Evolutionary conservation across 2,113 vertebrate species (phyloP).

Genomic region (Axis porcinus): DNA sequence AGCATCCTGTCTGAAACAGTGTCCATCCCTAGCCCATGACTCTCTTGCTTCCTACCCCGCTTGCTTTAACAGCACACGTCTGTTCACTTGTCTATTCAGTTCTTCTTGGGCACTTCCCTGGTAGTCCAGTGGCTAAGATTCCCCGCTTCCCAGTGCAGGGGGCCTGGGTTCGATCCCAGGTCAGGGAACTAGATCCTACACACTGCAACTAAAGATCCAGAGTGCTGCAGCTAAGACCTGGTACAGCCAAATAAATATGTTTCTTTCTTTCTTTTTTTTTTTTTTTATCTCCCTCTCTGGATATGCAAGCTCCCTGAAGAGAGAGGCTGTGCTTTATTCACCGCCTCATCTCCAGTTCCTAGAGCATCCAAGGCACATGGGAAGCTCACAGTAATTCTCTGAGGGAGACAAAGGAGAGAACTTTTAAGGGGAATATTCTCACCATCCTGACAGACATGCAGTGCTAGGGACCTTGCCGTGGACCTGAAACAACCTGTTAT

Average conservation of each 20-base stretch:
- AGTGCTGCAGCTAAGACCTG: neutral
- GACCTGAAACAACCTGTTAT: neutral
- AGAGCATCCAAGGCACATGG: neutral
- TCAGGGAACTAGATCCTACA: neutral
- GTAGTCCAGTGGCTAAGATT: neutral
- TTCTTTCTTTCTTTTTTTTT: neutral
- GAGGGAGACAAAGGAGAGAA: neutral
- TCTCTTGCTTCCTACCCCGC: neutral
- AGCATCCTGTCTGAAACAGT: neutral
- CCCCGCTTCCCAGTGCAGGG: neutral
- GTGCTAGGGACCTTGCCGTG: too few relatives aligned
- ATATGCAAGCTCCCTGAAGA: neutral
- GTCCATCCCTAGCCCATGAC: neutral
- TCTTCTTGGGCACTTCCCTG: neutral
- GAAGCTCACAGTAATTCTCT: rapidly evolving
- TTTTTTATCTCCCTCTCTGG: neutral
- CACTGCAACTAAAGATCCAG: neutral
- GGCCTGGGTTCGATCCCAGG: neutral
- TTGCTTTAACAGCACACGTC: neutral
- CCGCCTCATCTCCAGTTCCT: neutral
- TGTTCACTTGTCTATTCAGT: neutral
- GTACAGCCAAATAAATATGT: neutral
- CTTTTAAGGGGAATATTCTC: neutral
- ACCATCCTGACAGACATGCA: too few relatives aligned
- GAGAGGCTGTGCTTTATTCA: neutral